These are phyloP conservation scores for Morinoia aosen DNA, from an alignment of 2,888 invertebrate genomes.

Conservation along the genomic window DNA sequence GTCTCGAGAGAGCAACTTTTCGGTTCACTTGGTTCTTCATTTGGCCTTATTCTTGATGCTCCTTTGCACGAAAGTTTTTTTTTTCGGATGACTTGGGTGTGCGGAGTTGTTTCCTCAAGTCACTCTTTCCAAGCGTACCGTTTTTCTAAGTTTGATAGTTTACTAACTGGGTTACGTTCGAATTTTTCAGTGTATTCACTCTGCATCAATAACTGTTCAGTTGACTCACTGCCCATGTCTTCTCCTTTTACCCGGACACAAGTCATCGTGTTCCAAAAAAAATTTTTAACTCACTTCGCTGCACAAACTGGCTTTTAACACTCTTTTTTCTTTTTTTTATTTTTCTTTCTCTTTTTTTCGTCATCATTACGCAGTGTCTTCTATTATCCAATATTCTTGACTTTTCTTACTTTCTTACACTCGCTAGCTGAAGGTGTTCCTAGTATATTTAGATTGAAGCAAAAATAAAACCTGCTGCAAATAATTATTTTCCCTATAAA, in stretches of 20 bases:
- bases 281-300: background rate
- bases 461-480: too few species aligned
- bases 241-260: background rate
- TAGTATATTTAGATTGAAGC: background rate
- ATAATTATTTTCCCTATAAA: background rate
- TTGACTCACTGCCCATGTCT: too few species aligned
- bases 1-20: background rate
- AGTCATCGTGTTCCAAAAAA: background rate
- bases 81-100: background rate
- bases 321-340: too few species aligned
- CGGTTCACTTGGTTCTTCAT: slow-evolving; percentile 12
- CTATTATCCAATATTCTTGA: background rate
- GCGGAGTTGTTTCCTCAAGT: background rate
- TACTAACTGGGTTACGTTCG: background rate
- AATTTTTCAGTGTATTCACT: background rate
- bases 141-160: background rate
- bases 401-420: background rate
- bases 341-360: too few species aligned
- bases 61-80: background rate
- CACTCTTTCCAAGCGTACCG: background rate
- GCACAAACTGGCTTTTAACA: background rate
- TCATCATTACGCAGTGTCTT: background rate
- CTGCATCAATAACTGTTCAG: background rate
- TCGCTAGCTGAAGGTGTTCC: background rate
- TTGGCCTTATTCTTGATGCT: background rate